These are phyloP conservation scores for Charanyca ferruginea DNA, from an alignment of 2,888 invertebrate genomes.

Conservation along the genomic window DNA sequence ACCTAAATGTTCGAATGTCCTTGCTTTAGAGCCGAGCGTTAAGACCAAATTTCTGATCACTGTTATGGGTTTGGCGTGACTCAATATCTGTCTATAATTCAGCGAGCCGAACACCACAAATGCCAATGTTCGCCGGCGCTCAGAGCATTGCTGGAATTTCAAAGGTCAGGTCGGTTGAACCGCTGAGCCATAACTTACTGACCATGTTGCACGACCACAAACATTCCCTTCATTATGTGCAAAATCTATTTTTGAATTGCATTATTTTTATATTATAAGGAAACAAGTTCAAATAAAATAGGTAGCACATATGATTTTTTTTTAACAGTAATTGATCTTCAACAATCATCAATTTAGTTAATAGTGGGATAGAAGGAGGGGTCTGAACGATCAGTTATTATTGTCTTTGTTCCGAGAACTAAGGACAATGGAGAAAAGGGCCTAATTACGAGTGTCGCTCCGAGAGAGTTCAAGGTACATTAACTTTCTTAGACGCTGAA, in stretches of 20 bases:
- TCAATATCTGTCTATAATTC: constrained; percentile 66
- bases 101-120: constrained; percentile 67
- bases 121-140: constrained; percentile 73
- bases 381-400: constrained; percentile 77
- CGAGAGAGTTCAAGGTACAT: constrained; percentile 74
- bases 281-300: neutral
- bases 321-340: constrained; percentile 41
- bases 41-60: constrained; percentile 53
- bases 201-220: constrained; percentile 62
- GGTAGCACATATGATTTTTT: constrained; percentile 22
- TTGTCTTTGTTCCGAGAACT: constrained; percentile 79
- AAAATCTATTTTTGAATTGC: constrained; percentile 43
- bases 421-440: constrained; percentile 81
- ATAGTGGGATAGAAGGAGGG: constrained; percentile 74
- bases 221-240: constrained; percentile 52
- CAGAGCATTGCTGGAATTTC: constrained; percentile 78
- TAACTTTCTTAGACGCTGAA: constrained; percentile 64
- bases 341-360: constrained; percentile 77
- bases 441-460: constrained; percentile 78
- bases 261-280: constrained; percentile 27
- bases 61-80: constrained; percentile 54
- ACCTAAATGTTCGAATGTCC: constrained; percentile 17
- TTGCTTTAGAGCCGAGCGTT: constrained; percentile 34
- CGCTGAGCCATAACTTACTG: constrained; percentile 69
- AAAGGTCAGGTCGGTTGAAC: constrained; percentile 76